phyloP scores from a whole-genome alignment of 2,113 vertebrate species.

The Mobula hypostoma region DNA sequence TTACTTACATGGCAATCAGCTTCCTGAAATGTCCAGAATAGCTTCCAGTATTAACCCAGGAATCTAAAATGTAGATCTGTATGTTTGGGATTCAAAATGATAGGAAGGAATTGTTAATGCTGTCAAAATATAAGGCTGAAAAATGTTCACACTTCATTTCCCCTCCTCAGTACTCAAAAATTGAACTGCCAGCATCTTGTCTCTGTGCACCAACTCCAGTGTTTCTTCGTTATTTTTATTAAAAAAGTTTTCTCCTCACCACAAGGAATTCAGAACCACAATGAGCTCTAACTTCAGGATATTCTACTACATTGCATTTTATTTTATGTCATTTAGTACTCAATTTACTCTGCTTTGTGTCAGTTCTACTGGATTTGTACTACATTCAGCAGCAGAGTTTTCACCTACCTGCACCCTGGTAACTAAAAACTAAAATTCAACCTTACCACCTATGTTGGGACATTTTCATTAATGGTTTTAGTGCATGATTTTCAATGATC shows the following conservation, averaged over 20 bases:
- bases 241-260: neutral
- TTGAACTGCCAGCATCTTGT: neutral
- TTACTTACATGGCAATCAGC: neutral
- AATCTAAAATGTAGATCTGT: neutral
- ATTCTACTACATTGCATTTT: neutral
- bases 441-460: neutral
- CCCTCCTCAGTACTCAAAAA: neutral
- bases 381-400: neutral
- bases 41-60: neutral
- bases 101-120: neutral
- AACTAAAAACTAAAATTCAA: neutral
- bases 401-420: neutral
- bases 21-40: neutral
- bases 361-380: neutral
- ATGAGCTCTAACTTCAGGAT: neutral
- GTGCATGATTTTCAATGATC: neutral
- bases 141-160: too few species aligned
- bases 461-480: neutral
- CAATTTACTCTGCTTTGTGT: neutral
- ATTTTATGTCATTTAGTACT: neutral
- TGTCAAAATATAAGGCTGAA: neutral
- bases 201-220: neutral
- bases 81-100: neutral
- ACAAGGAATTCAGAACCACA: neutral
- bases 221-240: neutral